Percentiles rank a stretch among this genome's conserved stretches.
These are phyloP conservation scores for Eremobia ochroleuca DNA, from an alignment of 2,888 invertebrate species.

Conservation along the genomic window DNA sequence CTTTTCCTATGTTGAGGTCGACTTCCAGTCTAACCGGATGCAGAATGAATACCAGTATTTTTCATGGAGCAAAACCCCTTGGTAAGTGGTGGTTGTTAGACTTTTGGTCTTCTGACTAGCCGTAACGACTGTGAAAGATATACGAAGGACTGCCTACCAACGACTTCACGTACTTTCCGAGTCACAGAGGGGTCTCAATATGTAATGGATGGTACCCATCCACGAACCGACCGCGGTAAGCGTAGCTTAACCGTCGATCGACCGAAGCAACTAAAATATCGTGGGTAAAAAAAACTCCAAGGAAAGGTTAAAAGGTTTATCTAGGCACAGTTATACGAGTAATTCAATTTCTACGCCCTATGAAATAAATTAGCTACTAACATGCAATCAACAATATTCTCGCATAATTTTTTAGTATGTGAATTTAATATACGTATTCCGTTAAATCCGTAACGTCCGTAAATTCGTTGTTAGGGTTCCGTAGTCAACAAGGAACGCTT, in stretches of 20 bases:
- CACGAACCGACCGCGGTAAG: background rate
- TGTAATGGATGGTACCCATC: background rate
- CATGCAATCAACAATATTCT: background rate
- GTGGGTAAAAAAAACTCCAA: background rate
- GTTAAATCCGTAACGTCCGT: background rate
- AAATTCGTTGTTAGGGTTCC: no score
- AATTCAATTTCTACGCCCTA: background rate
- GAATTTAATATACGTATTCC: background rate
- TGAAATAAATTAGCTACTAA: background rate
- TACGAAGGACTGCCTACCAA: background rate
- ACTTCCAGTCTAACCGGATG: background rate
- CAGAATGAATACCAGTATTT: background rate
- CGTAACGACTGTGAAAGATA: background rate
- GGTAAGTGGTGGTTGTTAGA: no score
- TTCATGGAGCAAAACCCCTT: background rate
- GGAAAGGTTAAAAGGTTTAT: background rate
- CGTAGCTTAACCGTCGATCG: background rate
- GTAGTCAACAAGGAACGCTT: no score
- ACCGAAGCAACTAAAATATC: background rate
- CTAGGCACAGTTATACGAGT: background rate
- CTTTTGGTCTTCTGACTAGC: background rate
- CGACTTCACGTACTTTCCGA: background rate
- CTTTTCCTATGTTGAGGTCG: background rate
- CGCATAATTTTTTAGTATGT: background rate
- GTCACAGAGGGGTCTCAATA: background rate